Percentiles rank a stretch among this genome's conserved stretches.
Evolutionary conservation across 2,113 vertebrate genomes (phyloP).

Genomic region (Cairina moschata): DNA sequence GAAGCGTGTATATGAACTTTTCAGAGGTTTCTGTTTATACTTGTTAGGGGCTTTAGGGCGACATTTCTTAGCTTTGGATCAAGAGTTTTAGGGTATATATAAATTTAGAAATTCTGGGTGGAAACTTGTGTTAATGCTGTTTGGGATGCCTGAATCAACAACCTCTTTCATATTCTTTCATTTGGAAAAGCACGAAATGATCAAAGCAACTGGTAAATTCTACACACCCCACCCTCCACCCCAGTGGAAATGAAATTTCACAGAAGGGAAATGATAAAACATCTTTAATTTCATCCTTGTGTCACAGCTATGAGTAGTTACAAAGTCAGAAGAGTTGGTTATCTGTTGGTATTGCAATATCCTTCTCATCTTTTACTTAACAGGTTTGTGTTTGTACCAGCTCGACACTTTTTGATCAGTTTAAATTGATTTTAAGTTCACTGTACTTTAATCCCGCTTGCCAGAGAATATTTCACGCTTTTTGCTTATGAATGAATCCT

Average conservation of each 20-base stretch:
- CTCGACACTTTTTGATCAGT: background rate
- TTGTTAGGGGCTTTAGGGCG: background rate
- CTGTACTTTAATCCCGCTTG: background rate
- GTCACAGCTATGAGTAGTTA: background rate
- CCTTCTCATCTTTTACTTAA: background rate
- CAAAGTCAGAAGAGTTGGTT: background rate
- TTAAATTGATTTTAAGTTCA: background rate
- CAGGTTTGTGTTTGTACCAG: background rate
- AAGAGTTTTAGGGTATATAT: background rate
- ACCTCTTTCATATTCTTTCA: background rate
- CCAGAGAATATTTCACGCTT: background rate
- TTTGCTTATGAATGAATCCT: slow-evolving; percentile 12
- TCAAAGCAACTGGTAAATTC: background rate
- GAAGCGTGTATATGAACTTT: background rate
- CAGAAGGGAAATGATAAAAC: background rate
- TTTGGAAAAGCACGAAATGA: background rate
- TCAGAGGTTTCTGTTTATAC: background rate
- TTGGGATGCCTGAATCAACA: background rate
- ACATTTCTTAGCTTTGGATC: background rate
- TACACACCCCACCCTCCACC: background rate
- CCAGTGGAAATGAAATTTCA: background rate
- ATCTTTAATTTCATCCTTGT: background rate
- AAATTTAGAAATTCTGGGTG: background rate
- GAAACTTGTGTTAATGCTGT: background rate
- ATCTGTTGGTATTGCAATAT: background rate